Evolutionary conservation across 53 echinoderm and acorn worm genomes (phyloP).

Genomic region (Luidia sarsii): DNA sequence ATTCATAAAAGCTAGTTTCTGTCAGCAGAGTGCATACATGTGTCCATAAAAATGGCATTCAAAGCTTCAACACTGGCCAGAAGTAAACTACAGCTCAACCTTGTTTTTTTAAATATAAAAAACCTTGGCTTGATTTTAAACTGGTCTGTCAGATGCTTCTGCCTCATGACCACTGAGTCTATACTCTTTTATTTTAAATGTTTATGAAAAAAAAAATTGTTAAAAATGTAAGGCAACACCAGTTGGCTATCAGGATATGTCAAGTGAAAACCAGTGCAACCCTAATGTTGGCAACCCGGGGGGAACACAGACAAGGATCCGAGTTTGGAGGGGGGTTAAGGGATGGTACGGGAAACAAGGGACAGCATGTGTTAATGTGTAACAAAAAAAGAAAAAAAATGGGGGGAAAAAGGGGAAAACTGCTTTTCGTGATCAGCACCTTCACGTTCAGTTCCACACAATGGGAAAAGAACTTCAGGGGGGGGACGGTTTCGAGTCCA

Average conservation of each 20-base stretch:
- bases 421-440: not conserved
- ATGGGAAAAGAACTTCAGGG: not conserved
- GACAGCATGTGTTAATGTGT: too few relatives aligned
- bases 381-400: not conserved
- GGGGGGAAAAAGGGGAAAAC: not conserved
- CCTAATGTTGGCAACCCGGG: conserved; percentile 56
- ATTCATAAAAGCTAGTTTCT: not conserved
- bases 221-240: too few relatives aligned
- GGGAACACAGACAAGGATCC: not conserved
- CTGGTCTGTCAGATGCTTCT: not conserved
- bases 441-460: not conserved
- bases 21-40: conserved; percentile 44
- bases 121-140: too few relatives aligned
- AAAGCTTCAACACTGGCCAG: not conserved
- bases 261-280: conserved; percentile 42
- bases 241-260: conserved; percentile 1
- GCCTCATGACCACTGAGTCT: too few relatives aligned
- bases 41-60: conserved; percentile 42
- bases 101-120: too few relatives aligned
- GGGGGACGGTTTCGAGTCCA: too few relatives aligned
- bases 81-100: too few relatives aligned
- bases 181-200: too few relatives aligned
- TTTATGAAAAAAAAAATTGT: too few relatives aligned
- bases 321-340: not conserved
- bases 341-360: too few relatives aligned